A percentile compares a stretch with the other conserved stretches of the same genome.
These are phyloP conservation scores for Stegophylla sp. DNA, from an alignment of 2,888 invertebrate genomes.

Conservation along the genomic window DNA sequence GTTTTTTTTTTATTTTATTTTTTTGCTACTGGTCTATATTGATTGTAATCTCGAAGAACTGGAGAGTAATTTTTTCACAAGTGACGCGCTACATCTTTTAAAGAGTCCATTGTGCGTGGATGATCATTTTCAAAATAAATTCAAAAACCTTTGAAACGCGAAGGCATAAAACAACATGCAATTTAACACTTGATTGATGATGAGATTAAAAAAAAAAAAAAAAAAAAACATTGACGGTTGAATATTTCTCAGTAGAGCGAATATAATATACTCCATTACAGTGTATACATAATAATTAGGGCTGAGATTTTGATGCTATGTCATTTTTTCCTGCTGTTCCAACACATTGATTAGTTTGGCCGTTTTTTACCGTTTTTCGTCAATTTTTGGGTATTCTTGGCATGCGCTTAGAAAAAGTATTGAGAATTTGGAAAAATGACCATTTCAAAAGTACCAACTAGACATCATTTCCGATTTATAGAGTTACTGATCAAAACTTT, in stretches of 20 bases:
- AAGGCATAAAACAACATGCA: background rate
- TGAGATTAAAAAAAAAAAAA: background rate
- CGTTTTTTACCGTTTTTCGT: no score
- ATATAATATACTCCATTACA: no score
- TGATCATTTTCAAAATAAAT: constrained; percentile 22
- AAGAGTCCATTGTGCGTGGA: constrained; percentile 18
- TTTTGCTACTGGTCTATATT: constrained; percentile 20
- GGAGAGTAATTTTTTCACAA: constrained; percentile 41
- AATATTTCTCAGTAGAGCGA: background rate
- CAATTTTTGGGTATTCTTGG: no score
- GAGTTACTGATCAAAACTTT: no score
- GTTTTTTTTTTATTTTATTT: constrained; percentile 39
- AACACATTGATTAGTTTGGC: no score
- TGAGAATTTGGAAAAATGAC: no score
- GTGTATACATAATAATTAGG: no score
- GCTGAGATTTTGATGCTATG: no score
- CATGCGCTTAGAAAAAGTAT: no score
- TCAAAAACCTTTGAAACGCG: constrained; percentile 21
- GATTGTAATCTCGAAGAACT: constrained; percentile 43
- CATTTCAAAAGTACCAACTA: no score
- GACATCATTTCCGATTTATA: no score
- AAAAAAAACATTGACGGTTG: background rate
- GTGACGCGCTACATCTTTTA: constrained; percentile 16
- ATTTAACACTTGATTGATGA: constrained; percentile 12
- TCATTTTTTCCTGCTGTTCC: no score